Percentiles rank a stretch among this genome's conserved stretches.
Conservation (phyloP, 2,797 vertebrate genomes). For the Chiloscyllium punctatum region DNA sequence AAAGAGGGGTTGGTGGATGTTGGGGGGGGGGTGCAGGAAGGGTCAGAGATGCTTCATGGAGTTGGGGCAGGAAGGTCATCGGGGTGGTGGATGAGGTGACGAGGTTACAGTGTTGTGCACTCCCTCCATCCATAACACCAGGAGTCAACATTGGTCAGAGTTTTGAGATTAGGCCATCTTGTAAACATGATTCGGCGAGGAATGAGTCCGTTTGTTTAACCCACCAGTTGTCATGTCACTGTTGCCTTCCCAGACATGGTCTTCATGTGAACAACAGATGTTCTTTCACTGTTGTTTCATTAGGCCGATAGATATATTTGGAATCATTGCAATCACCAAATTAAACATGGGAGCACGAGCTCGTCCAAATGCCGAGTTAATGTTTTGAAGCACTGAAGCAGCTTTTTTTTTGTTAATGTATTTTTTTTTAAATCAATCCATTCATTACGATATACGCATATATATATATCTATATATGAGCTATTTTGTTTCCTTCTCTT, state of each 20-base stretch:
- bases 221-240: background rate
- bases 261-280: background rate
- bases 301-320: background rate
- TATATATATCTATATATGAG: constrained; percentile 35
- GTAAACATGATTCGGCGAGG: background rate
- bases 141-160: background rate
- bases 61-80: background rate
- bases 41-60: background rate
- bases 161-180: background rate
- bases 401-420: background rate
- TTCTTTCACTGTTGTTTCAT: background rate
- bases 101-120: constrained; percentile 30
- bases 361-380: background rate
- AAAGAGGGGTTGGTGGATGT: background rate
- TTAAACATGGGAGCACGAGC: background rate
- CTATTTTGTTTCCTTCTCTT: constrained; percentile 3
- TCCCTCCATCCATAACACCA: background rate
- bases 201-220: background rate
- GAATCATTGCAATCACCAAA: background rate
- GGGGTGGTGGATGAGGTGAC: constrained; percentile 42
- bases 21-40: background rate
- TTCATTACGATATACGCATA: constrained; percentile 30
- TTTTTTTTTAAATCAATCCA: constrained; percentile 32
- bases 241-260: background rate
- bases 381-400: constrained; percentile 25